Base-by-base conservation (phyloP, 2,797 vertebrate species). In the Petrocephalus sullivani region DNA sequence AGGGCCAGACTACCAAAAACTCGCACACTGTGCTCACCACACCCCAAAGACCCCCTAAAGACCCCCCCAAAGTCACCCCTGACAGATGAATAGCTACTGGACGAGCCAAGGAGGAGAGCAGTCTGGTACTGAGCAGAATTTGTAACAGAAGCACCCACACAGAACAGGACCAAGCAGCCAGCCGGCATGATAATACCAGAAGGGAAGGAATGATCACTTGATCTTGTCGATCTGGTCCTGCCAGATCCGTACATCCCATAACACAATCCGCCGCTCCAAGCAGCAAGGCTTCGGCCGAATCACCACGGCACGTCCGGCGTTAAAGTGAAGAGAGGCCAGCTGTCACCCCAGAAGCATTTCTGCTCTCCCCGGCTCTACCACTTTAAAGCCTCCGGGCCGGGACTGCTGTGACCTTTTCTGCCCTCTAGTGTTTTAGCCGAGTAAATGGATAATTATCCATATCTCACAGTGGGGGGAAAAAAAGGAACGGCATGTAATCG, bases 401-500 rank as follows among this genome's bases (percentile, higher is more conserved):
- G 3, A 71, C 28, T 2, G 64, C 16, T 8, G 71, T 46, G 37
- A 78, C 81, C 49, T 83, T 83, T 28, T 16, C 41, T 3, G 23
- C 23, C 87, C n/a, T 61, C 85, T 54, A 54, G 58, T 19, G 61
- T 53, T 49, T 83, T 28, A 37, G 75, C 51, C 4, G 33, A 84
- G 87, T 89, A 87, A 90, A 89, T 91, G 83, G 86, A 90, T 92
- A 90, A 91, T 94, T 94, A 92, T 89, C 88, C 89, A 90, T 87
- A 89, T 87, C 89, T 90, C 90, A 67, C 89, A 0, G 16, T 87
- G 75, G n/a, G n/a, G 1, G 19, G 19, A 6, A 81, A 49, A 21
- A 8, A 51, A 14, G 51, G 2, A 6, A 10, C 1, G 6, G 56
- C 37, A 16, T 46, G 37, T 37, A 89, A 92, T 91, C 90, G 83